Evolutionary conservation across 2,113 vertebrate species (phyloP).

Genomic region (Leucosticte australis): DNA sequence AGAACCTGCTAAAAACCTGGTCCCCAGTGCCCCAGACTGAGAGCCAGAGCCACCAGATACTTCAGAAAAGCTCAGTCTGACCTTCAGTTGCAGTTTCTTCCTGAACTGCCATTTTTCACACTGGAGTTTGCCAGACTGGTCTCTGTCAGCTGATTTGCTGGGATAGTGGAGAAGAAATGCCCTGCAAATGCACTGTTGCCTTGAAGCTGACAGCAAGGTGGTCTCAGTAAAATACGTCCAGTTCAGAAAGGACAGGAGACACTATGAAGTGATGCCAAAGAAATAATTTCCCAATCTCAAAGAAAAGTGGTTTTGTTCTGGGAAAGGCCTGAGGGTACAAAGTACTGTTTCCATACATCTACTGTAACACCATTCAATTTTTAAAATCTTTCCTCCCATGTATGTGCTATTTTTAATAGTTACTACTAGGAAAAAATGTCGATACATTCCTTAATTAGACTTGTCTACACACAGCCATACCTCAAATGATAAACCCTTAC

Average conservation of each 20-base stretch:
- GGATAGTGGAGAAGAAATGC: background rate
- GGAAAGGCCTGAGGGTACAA: background rate
- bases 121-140: background rate
- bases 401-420: background rate
- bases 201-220: background rate
- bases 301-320: background rate
- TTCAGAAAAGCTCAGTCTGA: background rate
- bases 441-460: background rate
- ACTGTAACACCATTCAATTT: background rate
- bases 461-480: background rate
- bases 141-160: background rate
- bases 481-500: background rate
- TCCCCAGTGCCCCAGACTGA: background rate
- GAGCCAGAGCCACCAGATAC: background rate
- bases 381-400: background rate
- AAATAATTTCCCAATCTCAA: background rate
- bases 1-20: background rate
- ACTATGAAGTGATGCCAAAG: background rate
- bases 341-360: background rate
- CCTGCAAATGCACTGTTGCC: background rate
- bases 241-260: background rate
- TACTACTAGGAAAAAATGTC: background rate
- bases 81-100: background rate
- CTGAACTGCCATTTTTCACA: background rate
- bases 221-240: background rate